phyloP scores from a whole-genome alignment of 2,113 vertebrate species.

The Hydropotes inermis region DNA sequence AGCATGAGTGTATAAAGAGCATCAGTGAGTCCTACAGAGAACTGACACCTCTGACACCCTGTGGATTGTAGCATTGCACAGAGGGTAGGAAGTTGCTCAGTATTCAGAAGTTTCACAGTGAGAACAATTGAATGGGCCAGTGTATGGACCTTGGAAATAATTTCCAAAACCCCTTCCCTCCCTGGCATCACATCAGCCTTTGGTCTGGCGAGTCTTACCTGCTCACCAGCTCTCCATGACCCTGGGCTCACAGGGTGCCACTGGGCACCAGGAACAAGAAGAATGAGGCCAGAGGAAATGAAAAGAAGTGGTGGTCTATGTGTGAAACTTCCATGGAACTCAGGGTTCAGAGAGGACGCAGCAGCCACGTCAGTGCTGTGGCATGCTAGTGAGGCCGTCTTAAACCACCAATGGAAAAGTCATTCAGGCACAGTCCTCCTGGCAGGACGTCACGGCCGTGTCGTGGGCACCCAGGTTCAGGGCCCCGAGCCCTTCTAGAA shows the following conservation, averaged over 20 bases:
- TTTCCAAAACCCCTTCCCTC: neutral
- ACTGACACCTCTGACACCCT: too few species aligned
- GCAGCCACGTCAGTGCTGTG: neutral
- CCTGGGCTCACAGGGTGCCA: neutral
- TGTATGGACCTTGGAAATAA: neutral
- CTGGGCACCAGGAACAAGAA: neutral
- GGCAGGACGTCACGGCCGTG: neutral
- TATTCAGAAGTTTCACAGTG: too few species aligned
- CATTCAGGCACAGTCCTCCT: neutral
- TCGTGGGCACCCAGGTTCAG: neutral
- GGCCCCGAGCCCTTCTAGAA: neutral
- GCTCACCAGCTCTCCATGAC: neutral
- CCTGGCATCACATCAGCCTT: neutral
- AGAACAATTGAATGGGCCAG: neutral
- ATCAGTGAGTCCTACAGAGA: neutral
- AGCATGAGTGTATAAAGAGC: neutral
- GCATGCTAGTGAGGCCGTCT: neutral
- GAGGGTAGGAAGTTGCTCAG: neutral
- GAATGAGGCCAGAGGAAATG: neutral
- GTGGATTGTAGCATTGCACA: neutral
- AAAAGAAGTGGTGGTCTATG: neutral
- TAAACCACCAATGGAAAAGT: neutral
- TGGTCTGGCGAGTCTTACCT: neutral
- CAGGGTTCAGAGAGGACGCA: neutral
- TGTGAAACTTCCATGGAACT: neutral